A percentile compares a stretch with the other conserved stretches of the same genome.
Conservation (phyloP, 2,888 invertebrate species). For the Mimumesa dahlbomi region DNA sequence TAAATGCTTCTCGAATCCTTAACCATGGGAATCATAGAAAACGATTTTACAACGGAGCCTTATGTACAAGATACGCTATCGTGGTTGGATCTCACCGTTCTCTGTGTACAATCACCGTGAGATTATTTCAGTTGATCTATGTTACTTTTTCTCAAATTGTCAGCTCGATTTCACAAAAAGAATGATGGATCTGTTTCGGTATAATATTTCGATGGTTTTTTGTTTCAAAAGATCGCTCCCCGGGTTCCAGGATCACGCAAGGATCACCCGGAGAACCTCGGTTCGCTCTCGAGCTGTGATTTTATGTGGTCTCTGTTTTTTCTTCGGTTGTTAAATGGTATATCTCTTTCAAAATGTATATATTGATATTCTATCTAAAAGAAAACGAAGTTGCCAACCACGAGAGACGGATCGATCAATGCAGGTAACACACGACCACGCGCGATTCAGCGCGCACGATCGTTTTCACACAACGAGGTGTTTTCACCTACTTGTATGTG, state of each 20-base stretch:
- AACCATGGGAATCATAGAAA: constrained; percentile 71
- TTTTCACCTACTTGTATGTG: constrained; percentile 76
- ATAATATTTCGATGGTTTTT: neutral
- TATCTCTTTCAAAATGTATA: no score
- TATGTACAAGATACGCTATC: neutral
- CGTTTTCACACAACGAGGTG: no score
- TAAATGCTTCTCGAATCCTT: constrained; percentile 71
- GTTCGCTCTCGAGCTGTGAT: constrained; percentile 7
- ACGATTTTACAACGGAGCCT: constrained; percentile 53
- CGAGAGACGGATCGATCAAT: constrained; percentile 22
- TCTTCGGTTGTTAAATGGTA: no score
- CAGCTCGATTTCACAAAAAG: no score
- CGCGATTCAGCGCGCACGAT: constrained; percentile 21
- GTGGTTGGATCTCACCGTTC: no score
- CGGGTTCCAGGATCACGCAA: constrained; percentile 34
- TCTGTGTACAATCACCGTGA: no score
- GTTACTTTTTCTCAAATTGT: no score
- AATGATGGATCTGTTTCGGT: no score
- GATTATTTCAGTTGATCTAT: no score
- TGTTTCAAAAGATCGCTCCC: constrained; percentile 5
- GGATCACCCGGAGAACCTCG: constrained; percentile 37
- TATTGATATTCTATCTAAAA: no score
- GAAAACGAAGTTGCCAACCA: constrained; percentile 31
- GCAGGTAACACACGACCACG: constrained; percentile 9
- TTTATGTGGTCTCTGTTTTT: no score